Evolutionary conservation across 2,797 vertebrate species (phyloP).

Genomic region (Myotis daubentonii): DNA sequence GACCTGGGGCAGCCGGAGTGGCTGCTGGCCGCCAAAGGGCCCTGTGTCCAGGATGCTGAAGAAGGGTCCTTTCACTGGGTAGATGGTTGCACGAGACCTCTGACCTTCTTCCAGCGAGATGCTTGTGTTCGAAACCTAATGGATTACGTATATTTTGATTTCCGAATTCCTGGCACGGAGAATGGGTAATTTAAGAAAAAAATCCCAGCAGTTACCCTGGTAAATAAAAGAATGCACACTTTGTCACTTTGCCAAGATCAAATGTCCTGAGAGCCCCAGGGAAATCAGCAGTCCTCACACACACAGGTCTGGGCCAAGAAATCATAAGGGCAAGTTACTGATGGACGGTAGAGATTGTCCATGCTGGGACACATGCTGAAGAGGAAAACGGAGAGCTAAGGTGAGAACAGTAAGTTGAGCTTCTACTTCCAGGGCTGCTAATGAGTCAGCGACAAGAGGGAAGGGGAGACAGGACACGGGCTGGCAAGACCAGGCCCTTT

Average conservation of each 20-base stretch:
- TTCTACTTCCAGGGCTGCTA: not conserved
- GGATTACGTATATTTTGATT: not conserved
- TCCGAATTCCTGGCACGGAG: constrained; percentile 3
- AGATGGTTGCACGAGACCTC: not conserved
- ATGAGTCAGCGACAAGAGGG: not conserved
- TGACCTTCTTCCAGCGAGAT: not conserved
- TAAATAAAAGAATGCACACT: not conserved
- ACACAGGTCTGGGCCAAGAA: not conserved
- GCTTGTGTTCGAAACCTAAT: not conserved
- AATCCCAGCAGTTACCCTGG: not conserved
- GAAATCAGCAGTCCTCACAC: not conserved
- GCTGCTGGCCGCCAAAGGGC: not conserved
- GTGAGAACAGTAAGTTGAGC: not conserved
- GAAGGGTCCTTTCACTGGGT: not conserved
- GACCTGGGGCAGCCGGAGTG: not conserved
- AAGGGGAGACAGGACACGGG: not conserved
- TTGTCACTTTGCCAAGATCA: constrained; percentile 27
- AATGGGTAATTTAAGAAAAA: not conserved
- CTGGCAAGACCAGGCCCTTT: not conserved
- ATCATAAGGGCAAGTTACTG: not conserved
- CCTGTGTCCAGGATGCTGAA: not conserved
- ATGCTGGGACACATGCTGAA: not conserved
- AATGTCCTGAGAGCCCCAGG: not conserved
- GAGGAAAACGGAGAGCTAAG: not conserved
- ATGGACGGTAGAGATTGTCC: not conserved